phyloP scores from a whole-genome alignment of 92 coral and sea anemone species.

The Porites cylindrica region DNA sequence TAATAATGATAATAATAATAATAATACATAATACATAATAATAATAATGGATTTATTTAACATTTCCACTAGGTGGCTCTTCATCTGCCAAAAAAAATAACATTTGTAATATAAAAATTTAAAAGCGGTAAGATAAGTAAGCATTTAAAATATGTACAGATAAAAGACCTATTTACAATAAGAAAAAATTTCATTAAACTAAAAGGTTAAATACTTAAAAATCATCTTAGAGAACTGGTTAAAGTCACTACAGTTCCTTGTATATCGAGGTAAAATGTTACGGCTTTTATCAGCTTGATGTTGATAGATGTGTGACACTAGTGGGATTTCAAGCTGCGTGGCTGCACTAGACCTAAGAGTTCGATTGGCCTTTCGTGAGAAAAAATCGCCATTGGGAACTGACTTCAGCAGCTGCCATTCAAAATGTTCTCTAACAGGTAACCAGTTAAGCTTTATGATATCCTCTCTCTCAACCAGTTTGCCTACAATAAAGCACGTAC shows the following conservation, averaged over 20 bases:
- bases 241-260: not conserved
- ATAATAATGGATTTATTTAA: not conserved
- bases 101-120: too few relatives aligned
- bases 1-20: too few relatives aligned
- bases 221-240: not conserved
- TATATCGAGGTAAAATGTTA: not conserved
- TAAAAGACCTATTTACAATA: not conserved
- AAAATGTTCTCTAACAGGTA: too few relatives aligned
- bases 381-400: not conserved
- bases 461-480: too few relatives aligned
- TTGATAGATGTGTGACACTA: not conserved
- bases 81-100: not conserved
- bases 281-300: not conserved
- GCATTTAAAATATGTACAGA: not conserved
- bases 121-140: not conserved
- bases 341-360: slow-evolving; percentile 10
- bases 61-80: not conserved
- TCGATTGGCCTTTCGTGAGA: not conserved
- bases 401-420: too few relatives aligned
- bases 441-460: too few relatives aligned
- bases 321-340: not conserved
- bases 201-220: not conserved
- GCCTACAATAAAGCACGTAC: too few relatives aligned
- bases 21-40: too few relatives aligned
- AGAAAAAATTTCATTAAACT: not conserved